Base-by-base conservation (phyloP, 23 tunicate species). In the Botrylloides violaceus region DNA sequence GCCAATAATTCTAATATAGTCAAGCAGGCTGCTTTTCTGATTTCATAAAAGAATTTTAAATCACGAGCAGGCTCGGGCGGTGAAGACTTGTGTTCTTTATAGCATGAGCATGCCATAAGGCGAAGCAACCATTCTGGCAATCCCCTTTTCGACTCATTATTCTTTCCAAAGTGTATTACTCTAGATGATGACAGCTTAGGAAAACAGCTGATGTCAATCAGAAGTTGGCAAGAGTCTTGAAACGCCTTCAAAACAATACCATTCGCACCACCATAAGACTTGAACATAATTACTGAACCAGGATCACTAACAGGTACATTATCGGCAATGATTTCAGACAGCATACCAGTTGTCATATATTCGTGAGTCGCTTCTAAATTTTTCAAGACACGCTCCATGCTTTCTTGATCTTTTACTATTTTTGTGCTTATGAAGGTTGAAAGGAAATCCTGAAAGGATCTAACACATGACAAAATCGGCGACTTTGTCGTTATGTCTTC, bases 191-290 rank as follows among this genome's bases (percentile, higher is more conserved):
- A 36, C 43, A 68, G 37, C 30, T 55, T 68, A 0, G 74, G 74
- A 56, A 68, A 68, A 25, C 74, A 68, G 29, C 74, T 32, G 29
- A 68, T 29, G 37, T 68, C 74, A 12, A 68, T 37, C 12, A 68
- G n/a, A 25, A 68, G 37, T 25, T 43, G 36, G 37, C 74, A 68
- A 20, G 28, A 2, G n/a, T 68, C 74, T 26, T 68, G 36, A 25
- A 68, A 68, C 18, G 74, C 74, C 19, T 35, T 4, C 24, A 68
- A 43, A 27, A 43, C 26, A 9, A 68, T 28, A 6, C 4, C 57
- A 37, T 68, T 68, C 27, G 29, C 0, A 15, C 32, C 21, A 23
- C 1, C 1, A 60, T 0, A 1, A 12, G 65, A 60, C 15, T 0
- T 60, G 65, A 60, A 60, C 27, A 20, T 0, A 23, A 60, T 60